These are phyloP conservation scores for Aplysina aerophoba DNA, from an alignment of 37 sponge, comb jelly and placozoan genomes.

Conservation along the genomic window DNA sequence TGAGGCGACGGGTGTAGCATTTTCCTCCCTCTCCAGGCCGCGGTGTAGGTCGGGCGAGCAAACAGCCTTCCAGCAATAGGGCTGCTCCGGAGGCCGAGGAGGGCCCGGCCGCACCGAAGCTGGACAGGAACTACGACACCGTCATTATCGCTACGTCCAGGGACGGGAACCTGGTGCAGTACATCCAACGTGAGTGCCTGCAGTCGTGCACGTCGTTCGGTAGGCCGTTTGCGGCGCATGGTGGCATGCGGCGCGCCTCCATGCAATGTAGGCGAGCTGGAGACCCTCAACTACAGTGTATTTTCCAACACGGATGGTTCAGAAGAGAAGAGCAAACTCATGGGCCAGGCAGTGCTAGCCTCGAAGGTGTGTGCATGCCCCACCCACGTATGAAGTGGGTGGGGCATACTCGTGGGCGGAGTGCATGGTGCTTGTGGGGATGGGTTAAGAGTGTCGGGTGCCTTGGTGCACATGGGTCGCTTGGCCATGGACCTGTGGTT, in stretches of 20 bases:
- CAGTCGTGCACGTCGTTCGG: too few relatives aligned
- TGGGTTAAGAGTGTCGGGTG: too few relatives aligned
- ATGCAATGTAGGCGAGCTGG: constrained; percentile 44
- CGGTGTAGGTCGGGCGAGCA: too few relatives aligned
- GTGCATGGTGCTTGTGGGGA: not conserved
- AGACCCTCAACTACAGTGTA: constrained; percentile 15
- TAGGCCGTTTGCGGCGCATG: too few relatives aligned
- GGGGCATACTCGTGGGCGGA: not conserved
- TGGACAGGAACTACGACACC: constrained; percentile 33
- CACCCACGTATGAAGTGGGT: too few relatives aligned
- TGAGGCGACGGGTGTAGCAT: too few relatives aligned
- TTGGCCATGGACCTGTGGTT: too few relatives aligned
- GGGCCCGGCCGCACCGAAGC: constrained; percentile 38
- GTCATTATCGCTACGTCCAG: constrained; percentile 38
- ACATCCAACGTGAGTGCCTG: constrained; percentile 43
- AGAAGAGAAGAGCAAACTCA: constrained; percentile 36
- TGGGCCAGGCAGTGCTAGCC: constrained; percentile 65
- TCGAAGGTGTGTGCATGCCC: constrained; percentile 57
- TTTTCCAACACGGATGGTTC: constrained; percentile 25
- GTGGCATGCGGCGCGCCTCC: not conserved
- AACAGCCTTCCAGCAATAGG: too few relatives aligned
- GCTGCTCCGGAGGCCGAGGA: constrained; percentile 48
- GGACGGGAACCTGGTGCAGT: constrained; percentile 16
- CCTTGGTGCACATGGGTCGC: too few relatives aligned
- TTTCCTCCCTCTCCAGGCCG: too few relatives aligned